Evolutionary conservation across 2,797 vertebrate species (phyloP), one percentile per base, ranked within the genome.

Genomic region (Uromys caudimaculatus): DNA sequence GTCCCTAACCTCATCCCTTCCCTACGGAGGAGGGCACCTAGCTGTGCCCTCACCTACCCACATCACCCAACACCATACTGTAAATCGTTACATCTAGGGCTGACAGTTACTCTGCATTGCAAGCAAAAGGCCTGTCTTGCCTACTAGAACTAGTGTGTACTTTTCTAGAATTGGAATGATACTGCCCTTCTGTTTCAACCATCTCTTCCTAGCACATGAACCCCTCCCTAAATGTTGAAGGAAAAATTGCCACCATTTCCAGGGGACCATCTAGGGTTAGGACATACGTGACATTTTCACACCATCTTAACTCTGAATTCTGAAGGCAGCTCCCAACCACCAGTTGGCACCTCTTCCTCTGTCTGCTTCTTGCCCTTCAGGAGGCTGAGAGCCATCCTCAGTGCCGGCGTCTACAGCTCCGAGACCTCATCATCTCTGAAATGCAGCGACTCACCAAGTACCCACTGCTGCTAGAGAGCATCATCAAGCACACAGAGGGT

Each of bases 381-480:
- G 99, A 99, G 94, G 99, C 99, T 0, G 99, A 99, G 96, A 99
- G 99, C 86, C 99, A 99, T 96, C 99, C 99, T 0, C 99, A 99
- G 96, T 99, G 99, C 76, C 99, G 99, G 23, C 98, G 99, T 77
- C 98, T 99, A 82, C 99, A 99, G 98, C 99, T 99, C 60, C 99
- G 99, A 96, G 99, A 99, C 95, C 98, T 99, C 95, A 99, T 99
- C 97, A 99, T 99, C 97, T 99, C 99, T 0, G 99, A 99, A 98
- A 99, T 99, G 99, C 99, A 99, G 98, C 98, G 99, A 13, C 98
- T 99, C 81, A 99, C 99, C 94, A 99, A 99, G 96, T 99, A 99
- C 96, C 99, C 99, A 0, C 97, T 99, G 89, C 98, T 99, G 71
- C 98, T 99, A 93, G 98, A 99, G 83, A 99, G 84, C 82, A 95